Conservation (phyloP, 2,113 vertebrate genomes). For the Apeltes quadracus region DNA sequence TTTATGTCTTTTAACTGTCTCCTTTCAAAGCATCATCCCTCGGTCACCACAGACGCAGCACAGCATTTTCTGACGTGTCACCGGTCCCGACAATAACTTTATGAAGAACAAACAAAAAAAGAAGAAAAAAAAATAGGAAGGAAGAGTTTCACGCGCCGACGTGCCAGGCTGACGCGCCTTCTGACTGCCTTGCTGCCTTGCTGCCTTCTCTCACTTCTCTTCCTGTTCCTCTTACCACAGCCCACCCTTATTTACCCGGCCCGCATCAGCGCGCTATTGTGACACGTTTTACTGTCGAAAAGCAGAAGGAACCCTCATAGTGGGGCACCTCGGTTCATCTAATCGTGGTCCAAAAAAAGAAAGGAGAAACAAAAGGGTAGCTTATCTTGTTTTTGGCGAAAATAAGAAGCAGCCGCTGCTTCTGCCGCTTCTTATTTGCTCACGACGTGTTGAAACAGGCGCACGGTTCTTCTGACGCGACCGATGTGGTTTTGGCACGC, state of each 20-base stretch:
- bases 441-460: constrained; percentile 79
- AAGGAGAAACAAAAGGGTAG: too few species aligned
- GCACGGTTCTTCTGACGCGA: constrained; percentile 65
- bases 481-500: constrained; percentile 79
- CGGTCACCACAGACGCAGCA: constrained; percentile 26
- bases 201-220: constrained; percentile 61
- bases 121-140: constrained; percentile 1
- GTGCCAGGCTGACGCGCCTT: constrained; percentile 51
- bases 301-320: not conserved
- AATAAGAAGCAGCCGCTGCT: constrained; percentile 5
- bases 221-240: constrained; percentile 78
- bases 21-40: constrained; percentile 63
- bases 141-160: constrained; percentile 50
- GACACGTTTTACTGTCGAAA: constrained; percentile 17
- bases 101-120: constrained; percentile 23
- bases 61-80: constrained; percentile 54
- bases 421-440: constrained; percentile 50
- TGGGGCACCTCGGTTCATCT: not conserved
- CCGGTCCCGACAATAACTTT: constrained; percentile 26
- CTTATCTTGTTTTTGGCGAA: not conserved
- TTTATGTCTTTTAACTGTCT: constrained; percentile 12
- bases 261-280: constrained; percentile 44
- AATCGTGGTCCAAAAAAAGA: not conserved
- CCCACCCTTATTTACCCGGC: constrained; percentile 73
- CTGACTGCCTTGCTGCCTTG: constrained; percentile 53